phyloP scores from a whole-genome alignment of 2,797 vertebrate genomes.

The Diglossa cyanea region DNA sequence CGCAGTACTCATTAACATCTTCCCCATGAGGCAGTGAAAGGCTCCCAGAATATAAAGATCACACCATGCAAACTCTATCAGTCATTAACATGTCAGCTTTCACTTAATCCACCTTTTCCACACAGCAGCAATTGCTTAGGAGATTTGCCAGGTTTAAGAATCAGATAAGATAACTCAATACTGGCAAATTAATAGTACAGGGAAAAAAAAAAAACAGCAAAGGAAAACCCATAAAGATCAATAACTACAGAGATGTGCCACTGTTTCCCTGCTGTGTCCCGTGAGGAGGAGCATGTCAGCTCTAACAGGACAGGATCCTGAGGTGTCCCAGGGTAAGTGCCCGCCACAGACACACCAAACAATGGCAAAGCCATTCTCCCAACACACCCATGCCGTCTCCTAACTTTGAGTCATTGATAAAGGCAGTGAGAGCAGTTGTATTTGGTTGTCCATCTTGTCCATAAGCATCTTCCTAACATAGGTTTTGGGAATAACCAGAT shows the following conservation, averaged over 20 bases:
- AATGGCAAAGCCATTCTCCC: background rate
- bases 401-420: background rate
- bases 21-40: background rate
- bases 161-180: conserved; percentile 20
- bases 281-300: background rate
- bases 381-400: background rate
- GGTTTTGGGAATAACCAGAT: background rate
- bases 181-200: background rate
- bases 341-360: background rate
- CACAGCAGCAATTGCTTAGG: background rate
- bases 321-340: background rate
- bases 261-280: background rate
- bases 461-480: background rate
- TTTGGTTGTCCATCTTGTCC: background rate
- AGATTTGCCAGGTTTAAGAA: conserved; percentile 28
- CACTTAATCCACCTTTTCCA: background rate
- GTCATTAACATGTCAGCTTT: background rate
- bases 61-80: background rate
- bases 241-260: background rate
- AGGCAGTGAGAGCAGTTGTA: background rate
- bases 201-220: rapidly evolving
- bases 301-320: background rate
- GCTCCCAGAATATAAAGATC: background rate
- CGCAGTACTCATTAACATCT: background rate
- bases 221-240: background rate